Conservation (phyloP, 2,797 vertebrate genomes). For the Aplochiton taeniatus region DNA sequence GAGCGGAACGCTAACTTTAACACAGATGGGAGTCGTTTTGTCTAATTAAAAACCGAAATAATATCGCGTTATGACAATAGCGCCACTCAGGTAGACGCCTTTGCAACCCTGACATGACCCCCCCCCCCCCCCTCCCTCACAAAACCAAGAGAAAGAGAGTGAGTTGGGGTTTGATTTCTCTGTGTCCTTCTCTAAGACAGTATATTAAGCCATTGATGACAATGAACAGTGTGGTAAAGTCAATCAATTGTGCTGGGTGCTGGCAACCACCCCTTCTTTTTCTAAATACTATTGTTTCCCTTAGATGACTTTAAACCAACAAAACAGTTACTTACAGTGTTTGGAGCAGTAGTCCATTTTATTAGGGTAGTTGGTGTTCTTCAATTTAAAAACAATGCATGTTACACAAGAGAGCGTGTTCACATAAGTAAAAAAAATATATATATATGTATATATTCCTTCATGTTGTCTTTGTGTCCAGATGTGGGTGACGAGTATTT, state of each 20-base stretch:
- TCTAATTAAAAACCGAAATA: slow-evolving; percentile 90
- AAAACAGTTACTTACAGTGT: too few relatives aligned
- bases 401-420: too few relatives aligned
- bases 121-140: slow-evolving; percentile 53
- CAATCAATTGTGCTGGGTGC: too few relatives aligned
- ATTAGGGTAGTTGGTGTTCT: too few relatives aligned
- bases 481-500: slow-evolving; percentile 7
- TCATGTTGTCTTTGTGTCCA: neutral
- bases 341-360: too few relatives aligned
- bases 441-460: too few relatives aligned
- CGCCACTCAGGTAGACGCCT: slow-evolving; percentile 53
- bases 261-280: too few relatives aligned
- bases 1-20: slow-evolving; percentile 80
- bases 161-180: slow-evolving; percentile 37
- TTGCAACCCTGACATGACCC: slow-evolving; percentile 44
- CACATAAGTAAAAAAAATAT: neutral
- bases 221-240: too few relatives aligned
- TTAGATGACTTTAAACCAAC: too few relatives aligned
- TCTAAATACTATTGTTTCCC: too few relatives aligned
- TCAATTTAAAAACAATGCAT: too few relatives aligned
- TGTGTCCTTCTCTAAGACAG: neutral
- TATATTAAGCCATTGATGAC: too few relatives aligned
- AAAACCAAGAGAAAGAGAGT: slow-evolving; percentile 39
- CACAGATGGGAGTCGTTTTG: slow-evolving; percentile 90
- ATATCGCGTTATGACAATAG: slow-evolving; percentile 77